Percentiles rank a stretch among this genome's conserved stretches.
phyloP scores from a whole-genome alignment of 2,888 invertebrate species.

The Drosophila setosimentum region DNA sequence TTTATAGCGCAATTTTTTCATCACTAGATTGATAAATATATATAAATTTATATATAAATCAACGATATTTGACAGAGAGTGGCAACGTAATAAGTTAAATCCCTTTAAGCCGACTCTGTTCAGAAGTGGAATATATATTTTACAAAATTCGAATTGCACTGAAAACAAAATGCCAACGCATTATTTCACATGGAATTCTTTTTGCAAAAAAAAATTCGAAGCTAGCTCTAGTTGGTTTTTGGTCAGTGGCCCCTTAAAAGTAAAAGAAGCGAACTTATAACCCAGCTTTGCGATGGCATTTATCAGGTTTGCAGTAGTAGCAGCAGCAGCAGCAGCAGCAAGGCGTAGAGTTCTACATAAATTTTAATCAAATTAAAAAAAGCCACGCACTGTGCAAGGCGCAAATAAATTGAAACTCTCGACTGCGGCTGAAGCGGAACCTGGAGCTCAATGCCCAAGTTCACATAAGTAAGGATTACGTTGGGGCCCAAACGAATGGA shows the following conservation, averaged over 20 bases:
- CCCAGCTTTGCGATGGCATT: constrained; percentile 30
- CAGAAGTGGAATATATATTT: not conserved
- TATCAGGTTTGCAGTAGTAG: constrained; percentile 34
- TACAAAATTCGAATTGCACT: constrained; percentile 2
- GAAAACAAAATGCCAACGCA: not conserved
- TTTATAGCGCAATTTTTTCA: not conserved
- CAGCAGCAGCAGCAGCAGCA: constrained; percentile 4
- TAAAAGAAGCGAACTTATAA: constrained; percentile 14
- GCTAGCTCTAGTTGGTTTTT: constrained; percentile 12
- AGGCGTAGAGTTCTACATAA: constrained; percentile 70
- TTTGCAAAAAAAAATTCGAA: not conserved
- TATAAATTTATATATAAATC: not conserved
- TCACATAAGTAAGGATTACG: constrained; percentile 79
- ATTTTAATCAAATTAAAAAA: constrained; percentile 82
- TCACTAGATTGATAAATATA: not conserved
- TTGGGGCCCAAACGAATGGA: constrained; percentile 24
- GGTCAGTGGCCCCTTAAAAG: constrained; percentile 11
- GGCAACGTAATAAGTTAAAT: not conserved
- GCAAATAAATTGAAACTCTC: constrained; percentile 67
- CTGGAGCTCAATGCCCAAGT: constrained; percentile 35
- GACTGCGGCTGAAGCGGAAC: constrained; percentile 15
- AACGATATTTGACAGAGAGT: not conserved
- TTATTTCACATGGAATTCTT: constrained; percentile 25
- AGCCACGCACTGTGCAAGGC: constrained; percentile 57
- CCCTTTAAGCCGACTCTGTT: not conserved